Evolutionary conservation across 2,888 invertebrate species (phyloP).

Genomic region (Platynereis dumerilii): DNA sequence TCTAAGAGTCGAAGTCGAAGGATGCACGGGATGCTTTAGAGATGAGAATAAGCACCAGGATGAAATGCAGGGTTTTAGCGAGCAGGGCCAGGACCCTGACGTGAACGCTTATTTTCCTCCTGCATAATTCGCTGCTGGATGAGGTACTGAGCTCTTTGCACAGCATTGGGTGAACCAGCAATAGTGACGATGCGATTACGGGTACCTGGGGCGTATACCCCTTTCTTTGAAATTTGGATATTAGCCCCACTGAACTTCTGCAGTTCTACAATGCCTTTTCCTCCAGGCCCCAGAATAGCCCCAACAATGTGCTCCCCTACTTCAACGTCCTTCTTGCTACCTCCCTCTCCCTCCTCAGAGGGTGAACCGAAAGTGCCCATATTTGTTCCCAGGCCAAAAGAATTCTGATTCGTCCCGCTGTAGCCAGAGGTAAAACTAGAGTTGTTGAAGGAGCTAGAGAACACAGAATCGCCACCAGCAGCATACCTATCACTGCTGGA

Average conservation of each 20-base stretch:
- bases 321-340: constrained; percentile 74
- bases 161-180: constrained; percentile 86
- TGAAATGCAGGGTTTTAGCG: constrained; percentile 17
- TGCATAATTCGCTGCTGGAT: constrained; percentile 96
- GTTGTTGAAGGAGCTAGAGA: constrained; percentile 24
- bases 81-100: constrained; percentile 67
- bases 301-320: constrained; percentile 92
- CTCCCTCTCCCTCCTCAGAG: constrained; percentile 29
- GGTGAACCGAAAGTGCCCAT: constrained; percentile 42
- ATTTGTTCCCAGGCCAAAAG: constrained; percentile 80
- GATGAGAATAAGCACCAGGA: constrained; percentile 4
- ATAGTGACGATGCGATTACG: constrained; percentile 97
- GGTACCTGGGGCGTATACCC: constrained; percentile 95
- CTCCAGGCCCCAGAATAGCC: constrained; percentile 95
- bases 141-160: constrained; percentile 90
- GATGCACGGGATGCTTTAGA: background rate
- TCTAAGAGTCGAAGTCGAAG: background rate
- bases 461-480: constrained; percentile 28
- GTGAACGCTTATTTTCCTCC: constrained; percentile 92
- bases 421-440: constrained; percentile 27
- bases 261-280: constrained; percentile 94
- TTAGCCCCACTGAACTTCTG: constrained; percentile 96
- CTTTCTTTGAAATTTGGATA: constrained; percentile 98
- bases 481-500: constrained; percentile 48
- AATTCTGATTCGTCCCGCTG: constrained; percentile 76